Evolutionary conservation across 1,140 invertebrate species (phyloP).

Genomic region (Lepidurus arcticus): DNA sequence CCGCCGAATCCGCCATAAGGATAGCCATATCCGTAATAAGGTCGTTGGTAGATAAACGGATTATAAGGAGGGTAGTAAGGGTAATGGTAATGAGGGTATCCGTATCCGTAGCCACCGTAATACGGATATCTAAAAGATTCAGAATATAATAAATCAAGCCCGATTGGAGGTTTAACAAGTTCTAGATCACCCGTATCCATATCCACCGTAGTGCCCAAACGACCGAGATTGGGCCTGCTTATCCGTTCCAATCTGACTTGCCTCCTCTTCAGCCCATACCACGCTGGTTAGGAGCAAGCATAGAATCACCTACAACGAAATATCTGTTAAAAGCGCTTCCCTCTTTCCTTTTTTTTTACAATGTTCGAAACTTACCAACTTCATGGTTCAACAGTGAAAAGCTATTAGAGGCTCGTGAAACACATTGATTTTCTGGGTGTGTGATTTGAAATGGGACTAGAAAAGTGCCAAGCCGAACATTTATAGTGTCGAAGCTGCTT

Average conservation of each 20-base stretch:
- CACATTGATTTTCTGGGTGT: neutral
- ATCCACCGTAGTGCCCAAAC: neutral
- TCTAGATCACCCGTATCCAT: neutral
- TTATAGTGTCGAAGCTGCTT: neutral
- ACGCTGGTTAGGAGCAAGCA: neutral
- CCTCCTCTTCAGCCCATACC: neutral
- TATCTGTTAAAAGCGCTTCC: neutral
- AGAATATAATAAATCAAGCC: neutral
- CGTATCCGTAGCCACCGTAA: neutral
- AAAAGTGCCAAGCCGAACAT: neutral
- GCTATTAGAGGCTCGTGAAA: neutral
- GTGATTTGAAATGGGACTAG: neutral
- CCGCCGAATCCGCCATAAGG: conserved; percentile 13
- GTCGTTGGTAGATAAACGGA: neutral
- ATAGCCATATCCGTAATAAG: neutral
- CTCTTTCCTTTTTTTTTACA: too few relatives aligned
- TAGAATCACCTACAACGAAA: neutral
- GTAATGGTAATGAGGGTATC: neutral
- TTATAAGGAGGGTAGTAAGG: neutral
- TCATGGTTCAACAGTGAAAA: neutral
- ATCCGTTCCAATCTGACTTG: neutral
- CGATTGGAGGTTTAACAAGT: too few relatives aligned
- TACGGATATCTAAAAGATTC: neutral
- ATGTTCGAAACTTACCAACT: neutral
- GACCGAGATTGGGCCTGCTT: neutral